Evolutionary conservation across 1,140 invertebrate genomes (phyloP), one percentile per base, ranked within the genome.

Genomic region (Pteromalus puparum): DNA sequence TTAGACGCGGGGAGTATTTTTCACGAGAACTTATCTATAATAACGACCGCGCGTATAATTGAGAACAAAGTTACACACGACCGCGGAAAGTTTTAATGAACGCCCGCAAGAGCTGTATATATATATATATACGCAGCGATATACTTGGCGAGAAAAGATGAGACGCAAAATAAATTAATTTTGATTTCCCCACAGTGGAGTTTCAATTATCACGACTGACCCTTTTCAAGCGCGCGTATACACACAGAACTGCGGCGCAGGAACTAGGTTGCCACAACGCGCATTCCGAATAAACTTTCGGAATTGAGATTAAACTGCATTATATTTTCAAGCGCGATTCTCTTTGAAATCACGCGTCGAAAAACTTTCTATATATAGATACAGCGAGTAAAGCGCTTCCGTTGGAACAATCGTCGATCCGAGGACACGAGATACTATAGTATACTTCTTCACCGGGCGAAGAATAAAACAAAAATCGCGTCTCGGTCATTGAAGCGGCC

Each of bases 161-260:
- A 77, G 61, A 30, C 38, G 38, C 26, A 53, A 53, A 77, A 30
- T 65, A 26, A 65, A 65, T 46, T 61, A 76, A 76, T 77, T 65
- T 65, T 77, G 75, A 77, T 77, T 77, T 30, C 75, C 48, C 75
- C 18, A 77, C 26, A 61, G 75, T 77, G 53, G 61, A 77, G 46
- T 77, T 77, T 77, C 75, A 26, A 65, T 77, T 65, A 77, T 53
- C 10, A 34, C 13, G 48, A 28, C 53, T 77, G 46, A 77, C 46
- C 48, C 75, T 61, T 26, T 15, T 65, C 38, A 75, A 75, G 53
- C 53, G 53, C 21, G 3, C 30, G 30, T 4, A 5, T 34, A 34
- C 6, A 34, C 30, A 34, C 30, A 18, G 3, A 53, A 53, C 48
- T 53, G 18, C 48, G 5, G 15, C 46, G 15, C n/a, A 12, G 48